Conservation (phyloP, 1,140 invertebrate species). For the Diorhabda sublineata region DNA sequence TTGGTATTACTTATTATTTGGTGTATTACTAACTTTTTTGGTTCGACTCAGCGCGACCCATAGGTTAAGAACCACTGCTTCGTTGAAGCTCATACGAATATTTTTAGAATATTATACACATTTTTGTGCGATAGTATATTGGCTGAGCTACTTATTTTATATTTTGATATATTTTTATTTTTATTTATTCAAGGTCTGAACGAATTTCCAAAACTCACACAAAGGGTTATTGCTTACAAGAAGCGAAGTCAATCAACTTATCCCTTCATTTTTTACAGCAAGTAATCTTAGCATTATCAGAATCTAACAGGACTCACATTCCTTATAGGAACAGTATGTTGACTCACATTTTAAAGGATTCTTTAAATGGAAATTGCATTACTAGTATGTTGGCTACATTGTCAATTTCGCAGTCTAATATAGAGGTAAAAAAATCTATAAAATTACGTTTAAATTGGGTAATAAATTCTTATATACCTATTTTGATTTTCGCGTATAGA, state of each 20-base stretch:
- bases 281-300: conserved; percentile 61
- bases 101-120: too few species aligned
- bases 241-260: conserved; percentile 64
- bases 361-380: conserved; percentile 62
- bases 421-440: conserved; percentile 44
- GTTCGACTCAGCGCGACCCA: too few species aligned
- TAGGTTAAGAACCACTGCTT: too few species aligned
- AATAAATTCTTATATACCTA: too few species aligned
- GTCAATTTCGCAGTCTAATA: conserved; percentile 52
- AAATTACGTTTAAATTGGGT: too few species aligned
- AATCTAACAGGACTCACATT: conserved; percentile 56
- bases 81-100: too few species aligned
- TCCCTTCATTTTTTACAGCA: conserved; percentile 67
- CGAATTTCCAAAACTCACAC: conserved; percentile 49
- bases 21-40: too few species aligned
- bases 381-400: conserved; percentile 65
- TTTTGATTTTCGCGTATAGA: too few species aligned
- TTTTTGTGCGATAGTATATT: too few species aligned
- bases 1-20: too few species aligned
- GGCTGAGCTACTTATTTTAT: too few species aligned
- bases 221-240: conserved; percentile 53
- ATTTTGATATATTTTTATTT: too few species aligned
- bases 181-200: conserved; percentile 46
- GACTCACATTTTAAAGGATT: conserved; percentile 62
- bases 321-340: conserved; percentile 65